Base-by-base conservation (phyloP, 92 coral and sea anemone genomes). In the Scolanthus callimorphus region DNA sequence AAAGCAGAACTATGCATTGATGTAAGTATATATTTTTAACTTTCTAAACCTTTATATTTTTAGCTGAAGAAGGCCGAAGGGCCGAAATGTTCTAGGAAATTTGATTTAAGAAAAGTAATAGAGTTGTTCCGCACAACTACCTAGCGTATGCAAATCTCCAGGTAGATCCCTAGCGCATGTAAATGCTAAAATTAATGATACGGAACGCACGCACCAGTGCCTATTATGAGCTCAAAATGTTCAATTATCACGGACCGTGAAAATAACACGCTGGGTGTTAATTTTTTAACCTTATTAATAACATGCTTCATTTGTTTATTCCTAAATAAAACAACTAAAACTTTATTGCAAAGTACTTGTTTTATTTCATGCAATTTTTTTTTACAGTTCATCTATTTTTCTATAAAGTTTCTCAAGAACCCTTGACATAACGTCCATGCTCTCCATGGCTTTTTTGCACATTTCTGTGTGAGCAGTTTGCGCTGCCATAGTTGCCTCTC, bases 401-500 rank as follows among this genome's bases (percentile, higher is more conserved):
- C 38, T 58, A 58, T 58, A 29, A 20, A 60, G 66, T 60, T 60
- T 60, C 51, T 60, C 52, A 31, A 41, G 53, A 60, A 60, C 67
- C 44, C 67, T 60, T 39, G 67, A 39, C 55, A 60, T 21, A 37
- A 41, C 30, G 25, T 52, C 55, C 53, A 60, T 39, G 53, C 27
- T 41, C 53, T 60, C 23, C 34, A 60, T 41, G 52, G 71, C 71
- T 34, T 51, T 65, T 60, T 65, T 51, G 26, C 71, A 65, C 60
- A 65, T 65, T 49, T 29, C 60, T 20, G 58, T 65, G 55, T 65
- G 71, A 11, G 62, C 43, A 27, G 27, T 65, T 50, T 65, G 71
- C 23, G 71, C 71, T 39, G 49, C 58, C 61, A 65, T 51, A 65
- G 71, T 58, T 44, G 55, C 70, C 30, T 55, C 70, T 63, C 70